phyloP scores from a whole-genome alignment of 1,140 invertebrate species.

The Condylostylus longicornis region DNA sequence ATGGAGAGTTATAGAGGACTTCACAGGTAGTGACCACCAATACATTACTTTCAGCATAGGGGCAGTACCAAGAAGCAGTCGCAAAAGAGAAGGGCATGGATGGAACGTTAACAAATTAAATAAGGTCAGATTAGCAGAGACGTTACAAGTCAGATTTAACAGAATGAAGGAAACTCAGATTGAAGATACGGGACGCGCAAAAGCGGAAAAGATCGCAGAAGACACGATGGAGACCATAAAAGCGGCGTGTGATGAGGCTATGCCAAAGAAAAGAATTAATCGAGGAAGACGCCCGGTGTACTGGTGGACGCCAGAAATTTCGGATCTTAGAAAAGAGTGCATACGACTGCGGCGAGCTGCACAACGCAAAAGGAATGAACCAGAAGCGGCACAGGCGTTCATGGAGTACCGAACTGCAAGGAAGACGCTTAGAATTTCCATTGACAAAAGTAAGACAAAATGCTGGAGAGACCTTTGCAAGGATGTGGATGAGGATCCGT shows the following conservation, averaged over 20 bases:
- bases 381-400: no score
- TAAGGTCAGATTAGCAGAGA: neutral
- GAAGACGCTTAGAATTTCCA: slow-evolving; percentile 4
- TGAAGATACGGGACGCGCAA: neutral
- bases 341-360: no score
- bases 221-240: no score
- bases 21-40: slow-evolving; percentile 4
- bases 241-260: no score
- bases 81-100: no score
- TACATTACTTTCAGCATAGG: neutral
- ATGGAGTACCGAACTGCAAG: slow-evolving; percentile 5
- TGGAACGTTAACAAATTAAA: slow-evolving; percentile 1
- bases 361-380: no score
- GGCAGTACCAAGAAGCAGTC: neutral
- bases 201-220: neutral
- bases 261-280: no score
- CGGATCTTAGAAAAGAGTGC: no score
- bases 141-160: neutral
- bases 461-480: slow-evolving; percentile 9
- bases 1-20: slow-evolving; percentile 4
- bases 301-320: no score
- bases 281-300: no score
- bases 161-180: no score
- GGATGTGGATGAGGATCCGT: slow-evolving; percentile 10
- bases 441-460: slow-evolving; percentile 5